Percentiles rank a stretch among this genome's conserved stretches.
Evolutionary conservation across 2,113 vertebrate species (phyloP).

Genomic region (Actenoides hombroni): DNA sequence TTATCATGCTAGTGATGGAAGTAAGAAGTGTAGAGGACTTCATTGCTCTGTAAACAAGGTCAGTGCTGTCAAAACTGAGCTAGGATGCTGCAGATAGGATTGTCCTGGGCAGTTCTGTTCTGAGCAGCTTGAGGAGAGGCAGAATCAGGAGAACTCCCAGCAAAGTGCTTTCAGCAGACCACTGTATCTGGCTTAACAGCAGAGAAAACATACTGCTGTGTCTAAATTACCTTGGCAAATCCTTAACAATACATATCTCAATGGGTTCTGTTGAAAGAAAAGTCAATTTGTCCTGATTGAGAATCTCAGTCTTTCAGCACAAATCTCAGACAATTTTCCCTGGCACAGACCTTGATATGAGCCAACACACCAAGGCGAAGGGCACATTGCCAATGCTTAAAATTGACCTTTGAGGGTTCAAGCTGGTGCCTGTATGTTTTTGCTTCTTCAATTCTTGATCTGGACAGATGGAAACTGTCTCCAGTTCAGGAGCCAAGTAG

Average conservation of each 20-base stretch:
- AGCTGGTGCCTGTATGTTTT: background rate
- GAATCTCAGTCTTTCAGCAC: background rate
- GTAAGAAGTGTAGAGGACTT: background rate
- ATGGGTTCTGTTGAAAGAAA: background rate
- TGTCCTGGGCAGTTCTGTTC: background rate
- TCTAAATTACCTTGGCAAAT: background rate
- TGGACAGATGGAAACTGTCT: background rate
- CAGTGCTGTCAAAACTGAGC: background rate
- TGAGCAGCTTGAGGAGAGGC: background rate
- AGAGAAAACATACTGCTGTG: background rate
- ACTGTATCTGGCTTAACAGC: background rate
- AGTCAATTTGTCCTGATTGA: background rate
- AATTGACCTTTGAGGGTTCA: background rate
- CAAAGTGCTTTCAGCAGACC: background rate
- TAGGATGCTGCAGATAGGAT: background rate
- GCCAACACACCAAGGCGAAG: background rate
- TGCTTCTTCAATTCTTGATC: background rate
- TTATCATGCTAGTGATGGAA: background rate
- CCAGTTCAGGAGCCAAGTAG: background rate
- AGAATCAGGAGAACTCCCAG: background rate
- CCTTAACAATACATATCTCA: background rate
- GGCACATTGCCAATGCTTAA: background rate
- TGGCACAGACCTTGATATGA: background rate
- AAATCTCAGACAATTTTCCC: background rate
- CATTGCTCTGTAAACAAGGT: background rate